Conservation (phyloP, 2,113 vertebrate genomes). For the Craseonycteris thonglongyai region DNA sequence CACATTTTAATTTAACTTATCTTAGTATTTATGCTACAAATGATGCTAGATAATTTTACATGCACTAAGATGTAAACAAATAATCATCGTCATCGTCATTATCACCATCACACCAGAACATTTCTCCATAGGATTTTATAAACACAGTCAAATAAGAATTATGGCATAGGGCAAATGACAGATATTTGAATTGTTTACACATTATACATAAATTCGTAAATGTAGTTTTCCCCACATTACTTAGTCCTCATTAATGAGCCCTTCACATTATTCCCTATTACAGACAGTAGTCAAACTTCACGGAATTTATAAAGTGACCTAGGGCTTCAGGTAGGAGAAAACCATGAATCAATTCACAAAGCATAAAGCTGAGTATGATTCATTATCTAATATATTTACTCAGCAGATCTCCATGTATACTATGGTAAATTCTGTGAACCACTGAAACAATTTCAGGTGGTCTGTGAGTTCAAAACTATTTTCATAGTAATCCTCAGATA, state of each 20-base stretch:
- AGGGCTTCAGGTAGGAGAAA: neutral
- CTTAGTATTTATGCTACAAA: neutral
- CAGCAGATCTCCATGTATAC: neutral
- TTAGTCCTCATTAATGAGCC: neutral
- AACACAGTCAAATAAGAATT: neutral
- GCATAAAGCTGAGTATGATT: neutral
- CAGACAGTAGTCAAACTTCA: neutral
- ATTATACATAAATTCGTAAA: neutral
- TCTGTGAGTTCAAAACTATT: constrained; percentile 2
- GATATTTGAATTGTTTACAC: neutral
- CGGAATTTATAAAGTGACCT: neutral
- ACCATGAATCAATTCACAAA: constrained; percentile 6
- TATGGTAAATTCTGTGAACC: neutral
- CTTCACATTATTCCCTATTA: neutral
- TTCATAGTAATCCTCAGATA: neutral
- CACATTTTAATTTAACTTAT: neutral
- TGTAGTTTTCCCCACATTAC: neutral
- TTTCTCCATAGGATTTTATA: neutral
- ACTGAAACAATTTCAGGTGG: neutral
- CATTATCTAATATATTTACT: neutral
- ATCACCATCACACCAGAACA: neutral
- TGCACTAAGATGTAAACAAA: neutral
- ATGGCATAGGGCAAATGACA: neutral
- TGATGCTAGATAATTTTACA: neutral
- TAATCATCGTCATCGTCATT: neutral